Evolutionary conservation across 2,797 vertebrate species (phyloP).

Genomic region (Austrolebias charrua): DNA sequence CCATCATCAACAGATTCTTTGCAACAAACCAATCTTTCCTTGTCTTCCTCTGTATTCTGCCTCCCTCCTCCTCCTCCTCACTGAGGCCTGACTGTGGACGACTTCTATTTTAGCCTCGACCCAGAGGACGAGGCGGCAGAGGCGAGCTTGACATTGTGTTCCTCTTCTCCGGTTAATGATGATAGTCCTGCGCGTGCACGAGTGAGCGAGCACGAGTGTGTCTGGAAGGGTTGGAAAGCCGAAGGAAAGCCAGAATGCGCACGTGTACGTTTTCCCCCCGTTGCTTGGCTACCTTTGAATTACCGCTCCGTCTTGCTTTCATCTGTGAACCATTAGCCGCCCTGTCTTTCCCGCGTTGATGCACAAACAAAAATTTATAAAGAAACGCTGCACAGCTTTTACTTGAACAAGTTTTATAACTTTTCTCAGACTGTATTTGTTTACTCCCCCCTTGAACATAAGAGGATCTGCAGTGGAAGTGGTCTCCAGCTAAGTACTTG

Average conservation of each 20-base stretch:
- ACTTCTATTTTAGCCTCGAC: conserved; percentile 68
- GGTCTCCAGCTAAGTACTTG: no score
- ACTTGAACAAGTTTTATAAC: background rate
- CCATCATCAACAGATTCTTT: conserved; percentile 45
- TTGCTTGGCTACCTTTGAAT: conserved; percentile 76
- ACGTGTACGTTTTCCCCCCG: conserved; percentile 63
- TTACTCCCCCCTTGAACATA: background rate
- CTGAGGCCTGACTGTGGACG: conserved; percentile 56
- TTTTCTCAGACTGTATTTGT: background rate
- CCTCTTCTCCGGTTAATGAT: conserved; percentile 66
- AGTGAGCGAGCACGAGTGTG: conserved; percentile 8
- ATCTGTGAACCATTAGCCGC: conserved; percentile 76
- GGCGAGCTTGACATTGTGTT: conserved; percentile 72
- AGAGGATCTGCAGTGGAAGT: no score
- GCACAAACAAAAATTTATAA: conserved; percentile 20
- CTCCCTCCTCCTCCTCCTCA: conserved; percentile 22
- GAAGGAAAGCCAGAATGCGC: conserved; percentile 63
- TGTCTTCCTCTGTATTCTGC: conserved; percentile 8
- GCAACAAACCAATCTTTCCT: conserved; percentile 24
- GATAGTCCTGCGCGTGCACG: conserved; percentile 49
- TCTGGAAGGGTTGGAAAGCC: conserved; percentile 48
- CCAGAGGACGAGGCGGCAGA: conserved; percentile 57
- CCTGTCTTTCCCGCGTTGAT: conserved; percentile 57
- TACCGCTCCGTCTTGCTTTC: conserved; percentile 67
- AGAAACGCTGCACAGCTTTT: background rate